These are phyloP conservation scores for Latrodectus elegans DNA, from an alignment of 2,888 invertebrate species.

Conservation along the genomic window DNA sequence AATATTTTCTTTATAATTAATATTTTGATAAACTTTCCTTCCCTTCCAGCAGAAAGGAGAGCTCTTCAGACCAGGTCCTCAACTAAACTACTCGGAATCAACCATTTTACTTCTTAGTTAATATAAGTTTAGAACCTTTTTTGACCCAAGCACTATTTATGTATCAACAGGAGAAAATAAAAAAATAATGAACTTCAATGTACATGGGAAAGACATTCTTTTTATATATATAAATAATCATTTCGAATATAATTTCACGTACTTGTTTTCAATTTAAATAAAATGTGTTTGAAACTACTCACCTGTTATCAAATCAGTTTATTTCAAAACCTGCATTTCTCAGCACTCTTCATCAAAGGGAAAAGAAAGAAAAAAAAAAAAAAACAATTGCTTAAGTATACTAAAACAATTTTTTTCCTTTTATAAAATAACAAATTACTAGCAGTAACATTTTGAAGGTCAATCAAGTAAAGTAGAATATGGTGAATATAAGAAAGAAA, in stretches of 20 bases:
- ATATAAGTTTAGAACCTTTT: conserved; percentile 5
- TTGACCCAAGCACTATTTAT: conserved; percentile 41
- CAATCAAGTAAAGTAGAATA: too few species aligned
- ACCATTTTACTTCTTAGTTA: neutral
- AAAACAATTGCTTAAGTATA: too few species aligned
- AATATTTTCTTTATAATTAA: neutral
- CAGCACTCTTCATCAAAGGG: too few species aligned
- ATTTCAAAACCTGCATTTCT: too few species aligned
- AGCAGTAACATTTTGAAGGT: too few species aligned
- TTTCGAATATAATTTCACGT: neutral
- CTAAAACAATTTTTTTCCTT: too few species aligned
- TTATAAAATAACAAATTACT: too few species aligned
- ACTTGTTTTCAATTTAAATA: neutral
- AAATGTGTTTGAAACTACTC: neutral
- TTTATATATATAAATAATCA: neutral
- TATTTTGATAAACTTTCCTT: neutral
- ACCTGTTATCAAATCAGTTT: neutral
- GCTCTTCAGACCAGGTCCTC: neutral
- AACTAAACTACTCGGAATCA: neutral
- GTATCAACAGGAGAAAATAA: conserved; percentile 26
- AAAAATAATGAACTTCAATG: neutral
- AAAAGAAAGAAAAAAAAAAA: too few species aligned
- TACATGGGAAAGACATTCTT: neutral
- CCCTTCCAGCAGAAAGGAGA: neutral
- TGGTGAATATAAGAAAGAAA: too few species aligned